Percentiles rank a stretch among this genome's conserved stretches.
These are phyloP conservation scores for Coilia nasus DNA, from an alignment of 2,797 vertebrate genomes.

Conservation along the genomic window DNA sequence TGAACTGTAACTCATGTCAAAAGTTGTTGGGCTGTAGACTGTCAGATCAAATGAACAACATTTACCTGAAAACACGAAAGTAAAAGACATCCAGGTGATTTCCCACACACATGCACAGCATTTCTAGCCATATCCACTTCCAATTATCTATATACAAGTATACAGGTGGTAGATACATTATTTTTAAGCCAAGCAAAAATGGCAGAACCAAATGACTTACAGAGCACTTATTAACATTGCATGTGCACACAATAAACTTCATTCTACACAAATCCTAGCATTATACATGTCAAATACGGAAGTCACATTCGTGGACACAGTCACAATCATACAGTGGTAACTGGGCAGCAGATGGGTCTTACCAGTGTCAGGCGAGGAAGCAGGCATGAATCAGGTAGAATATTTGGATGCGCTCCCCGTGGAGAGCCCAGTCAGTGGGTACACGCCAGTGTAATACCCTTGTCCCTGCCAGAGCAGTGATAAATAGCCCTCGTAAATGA, in stretches of 20 bases:
- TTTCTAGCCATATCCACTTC: neutral
- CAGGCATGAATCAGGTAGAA: neutral
- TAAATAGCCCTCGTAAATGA: slow-evolving; percentile 6
- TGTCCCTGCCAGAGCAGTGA: neutral
- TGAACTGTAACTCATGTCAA: slow-evolving; percentile 77
- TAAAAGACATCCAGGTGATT: neutral
- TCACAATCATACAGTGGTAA: neutral
- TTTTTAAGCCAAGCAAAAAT: neutral
- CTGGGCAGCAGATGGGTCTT: neutral
- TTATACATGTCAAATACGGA: neutral
- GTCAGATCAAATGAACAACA: neutral
- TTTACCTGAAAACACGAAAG: neutral
- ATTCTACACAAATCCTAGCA: neutral
- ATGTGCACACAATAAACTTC: neutral
- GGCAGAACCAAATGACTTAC: neutral
- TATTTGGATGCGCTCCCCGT: neutral
- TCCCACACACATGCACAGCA: neutral
- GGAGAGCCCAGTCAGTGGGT: neutral
- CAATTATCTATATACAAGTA: too few relatives aligned
- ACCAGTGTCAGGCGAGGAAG: neutral
- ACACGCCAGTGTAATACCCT: neutral
- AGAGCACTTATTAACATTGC: too few relatives aligned
- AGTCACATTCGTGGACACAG: neutral
- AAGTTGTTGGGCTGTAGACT: slow-evolving; percentile 32
- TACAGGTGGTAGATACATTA: neutral